Evolutionary conservation across 2,113 vertebrate genomes (phyloP), one percentile per base, ranked within the genome.

Genomic region (Gila orcuttii): DNA sequence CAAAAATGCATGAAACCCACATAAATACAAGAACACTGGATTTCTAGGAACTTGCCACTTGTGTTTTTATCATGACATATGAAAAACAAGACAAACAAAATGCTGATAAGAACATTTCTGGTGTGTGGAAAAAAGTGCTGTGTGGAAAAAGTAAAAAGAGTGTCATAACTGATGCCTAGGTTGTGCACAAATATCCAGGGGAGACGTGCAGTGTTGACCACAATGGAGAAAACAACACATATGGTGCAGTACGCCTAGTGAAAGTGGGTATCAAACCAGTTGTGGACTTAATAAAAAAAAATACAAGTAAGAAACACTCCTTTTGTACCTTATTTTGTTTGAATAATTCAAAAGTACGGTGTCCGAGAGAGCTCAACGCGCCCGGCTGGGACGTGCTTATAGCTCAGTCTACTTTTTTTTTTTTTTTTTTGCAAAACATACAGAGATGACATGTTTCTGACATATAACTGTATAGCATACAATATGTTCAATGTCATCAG

Each of bases 261-360:
- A 88, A 64, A 86, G 86, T 87, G 87, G 86, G 85, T 36, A 57
- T 85, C 74, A 57, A 80, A 79, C 23, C 60, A 73, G 13, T 50
- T 64, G 76, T 85, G 59, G 76, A 23, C 84, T 87, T 85, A 50
- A 80, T 89, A 31, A 69, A 10, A 39, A 80, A 90, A 88, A 87
- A 91, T 91, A 92, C 91, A 91, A 91, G 83, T 76, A 85, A 79
- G 84, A 85, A 52, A 86, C 80, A 82, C 60, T 80, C 79, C 2
- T 85, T 90, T 91, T 92, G 92, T 89, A 88, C 90, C 91, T 91
- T 86, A 80, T 36, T 87, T 52, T 12, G 91, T 89, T 89, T 39
- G 39, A 88, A 91, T 88, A 91, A 90, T 91, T 90, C 89, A 86
- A 91, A 93, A 92, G 90, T 39, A 39, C 7, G 39, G 39, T 39